Conservation (phyloP, 2,888 invertebrate genomes). For the Trissonchulus latispiculum region DNA sequence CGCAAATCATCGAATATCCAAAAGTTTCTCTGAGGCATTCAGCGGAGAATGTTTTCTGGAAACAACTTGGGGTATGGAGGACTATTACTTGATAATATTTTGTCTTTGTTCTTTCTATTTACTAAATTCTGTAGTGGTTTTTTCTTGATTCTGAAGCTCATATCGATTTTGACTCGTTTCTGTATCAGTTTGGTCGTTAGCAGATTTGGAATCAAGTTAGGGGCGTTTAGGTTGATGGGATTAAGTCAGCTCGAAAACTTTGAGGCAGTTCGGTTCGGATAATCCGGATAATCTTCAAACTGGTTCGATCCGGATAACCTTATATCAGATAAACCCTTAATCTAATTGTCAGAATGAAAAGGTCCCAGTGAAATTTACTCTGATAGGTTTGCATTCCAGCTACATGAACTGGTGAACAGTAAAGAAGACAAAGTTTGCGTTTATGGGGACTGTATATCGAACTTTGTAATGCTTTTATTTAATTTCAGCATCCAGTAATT, state of each 20-base stretch:
- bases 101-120: no score
- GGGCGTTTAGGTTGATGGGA: no score
- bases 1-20: slow-evolving; percentile 24
- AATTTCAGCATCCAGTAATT: slow-evolving; percentile 53
- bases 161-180: no score
- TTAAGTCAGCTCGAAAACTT: no score
- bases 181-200: no score
- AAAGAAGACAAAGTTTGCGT: background rate
- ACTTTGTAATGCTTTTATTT: background rate
- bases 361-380: background rate
- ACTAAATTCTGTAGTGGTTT: no score
- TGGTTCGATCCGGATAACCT: no score
- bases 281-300: no score
- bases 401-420: no score
- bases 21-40: slow-evolving; percentile 52
- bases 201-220: no score
- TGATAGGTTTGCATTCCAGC: background rate
- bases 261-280: no score
- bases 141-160: no score
- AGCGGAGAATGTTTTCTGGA: slow-evolving; percentile 75
- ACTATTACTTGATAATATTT: slow-evolving; percentile 24
- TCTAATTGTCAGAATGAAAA: background rate
- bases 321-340: slow-evolving; percentile 54
- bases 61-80: slow-evolving; percentile 64
- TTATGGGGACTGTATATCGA: background rate